phyloP scores from a whole-genome alignment of 1,140 invertebrate species.

The Watersipora subatra region DNA sequence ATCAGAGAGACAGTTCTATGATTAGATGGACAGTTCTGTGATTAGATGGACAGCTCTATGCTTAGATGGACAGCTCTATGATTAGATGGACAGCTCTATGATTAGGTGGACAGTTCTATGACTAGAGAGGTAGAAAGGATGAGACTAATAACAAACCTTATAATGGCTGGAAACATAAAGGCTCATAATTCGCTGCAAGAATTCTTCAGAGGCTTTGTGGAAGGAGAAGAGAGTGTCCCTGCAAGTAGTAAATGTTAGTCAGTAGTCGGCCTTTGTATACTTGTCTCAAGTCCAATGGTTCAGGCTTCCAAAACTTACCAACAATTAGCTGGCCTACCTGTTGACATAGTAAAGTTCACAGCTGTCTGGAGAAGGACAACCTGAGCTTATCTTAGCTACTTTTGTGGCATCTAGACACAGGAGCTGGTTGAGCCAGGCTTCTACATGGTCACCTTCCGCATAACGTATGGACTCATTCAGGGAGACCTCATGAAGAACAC shows the following conservation, averaged over 20 bases:
- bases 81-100: no score
- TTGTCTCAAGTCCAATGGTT: no score
- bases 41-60: no score
- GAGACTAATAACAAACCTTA: slow-evolving; percentile 60
- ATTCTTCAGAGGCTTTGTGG: slow-evolving; percentile 84
- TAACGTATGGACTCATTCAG: slow-evolving; percentile 93
- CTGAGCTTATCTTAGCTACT: slow-evolving; percentile 49
- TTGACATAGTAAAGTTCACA: slow-evolving; percentile 71
- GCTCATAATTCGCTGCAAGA: slow-evolving; percentile 78
- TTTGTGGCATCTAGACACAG: slow-evolving; percentile 67
- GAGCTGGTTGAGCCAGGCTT: slow-evolving; percentile 79
- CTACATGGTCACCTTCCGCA: slow-evolving; percentile 68
- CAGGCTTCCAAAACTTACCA: no score
- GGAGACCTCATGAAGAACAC: slow-evolving; percentile 38
- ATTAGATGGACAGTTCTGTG: no score
- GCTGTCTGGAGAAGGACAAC: slow-evolving; percentile 68
- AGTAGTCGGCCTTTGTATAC: no score
- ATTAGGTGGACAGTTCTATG: no score
- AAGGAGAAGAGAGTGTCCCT: slow-evolving; percentile 93
- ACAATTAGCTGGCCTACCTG: no score
- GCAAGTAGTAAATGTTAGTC: no score
- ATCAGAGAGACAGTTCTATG: no score
- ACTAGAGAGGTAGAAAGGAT: no score
- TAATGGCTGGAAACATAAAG: slow-evolving; percentile 96
- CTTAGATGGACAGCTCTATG: no score